Conservation (phyloP, 2,113 vertebrate species). For the Actenoides lindsayi region DNA sequence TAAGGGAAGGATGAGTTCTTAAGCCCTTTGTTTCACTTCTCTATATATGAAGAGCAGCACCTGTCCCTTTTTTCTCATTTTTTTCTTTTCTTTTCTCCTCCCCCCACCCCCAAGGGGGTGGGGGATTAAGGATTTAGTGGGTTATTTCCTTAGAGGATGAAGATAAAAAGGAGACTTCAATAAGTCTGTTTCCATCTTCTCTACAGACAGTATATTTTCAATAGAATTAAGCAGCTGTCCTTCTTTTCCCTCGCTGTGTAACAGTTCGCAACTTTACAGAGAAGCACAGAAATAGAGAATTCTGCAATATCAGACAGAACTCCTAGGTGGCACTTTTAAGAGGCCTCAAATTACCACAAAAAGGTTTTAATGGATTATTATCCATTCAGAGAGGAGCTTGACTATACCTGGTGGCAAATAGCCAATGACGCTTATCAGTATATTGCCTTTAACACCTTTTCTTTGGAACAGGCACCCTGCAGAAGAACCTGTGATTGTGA, state of each 20-base stretch:
- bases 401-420: neutral
- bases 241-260: neutral
- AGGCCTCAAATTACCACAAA: neutral
- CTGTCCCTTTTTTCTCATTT: neutral
- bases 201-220: conserved; percentile 23
- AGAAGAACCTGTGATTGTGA: neutral
- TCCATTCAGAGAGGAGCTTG: neutral
- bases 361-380: neutral
- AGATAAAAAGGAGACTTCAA: conserved; percentile 27
- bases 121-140: conserved; percentile 53
- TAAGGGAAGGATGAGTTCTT: neutral
- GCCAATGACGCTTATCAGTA: neutral
- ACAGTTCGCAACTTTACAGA: neutral
- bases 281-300: neutral
- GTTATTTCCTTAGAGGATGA: conserved; percentile 57
- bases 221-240: conserved; percentile 29
- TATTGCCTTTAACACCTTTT: neutral
- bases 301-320: neutral
- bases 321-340: neutral
- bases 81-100: fast-evolving
- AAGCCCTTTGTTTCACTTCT: neutral
- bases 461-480: neutral
- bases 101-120: neutral
- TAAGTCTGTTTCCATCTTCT: conserved; percentile 20
- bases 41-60: conserved; percentile 17